phyloP scores from a whole-genome alignment of 2,888 invertebrate species.

The Trichacis sp. region DNA sequence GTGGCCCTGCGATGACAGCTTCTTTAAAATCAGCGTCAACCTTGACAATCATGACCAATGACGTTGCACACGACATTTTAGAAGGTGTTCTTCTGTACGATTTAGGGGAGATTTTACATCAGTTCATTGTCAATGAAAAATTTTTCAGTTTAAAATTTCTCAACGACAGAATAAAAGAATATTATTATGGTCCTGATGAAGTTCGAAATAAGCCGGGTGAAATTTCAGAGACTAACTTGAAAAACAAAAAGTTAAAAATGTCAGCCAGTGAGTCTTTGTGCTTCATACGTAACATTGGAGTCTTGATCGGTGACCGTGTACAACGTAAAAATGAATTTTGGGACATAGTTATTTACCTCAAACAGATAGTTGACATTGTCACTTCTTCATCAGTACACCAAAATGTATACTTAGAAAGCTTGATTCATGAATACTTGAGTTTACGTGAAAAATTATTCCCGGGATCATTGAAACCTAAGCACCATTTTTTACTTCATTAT shows the following conservation, averaged over 20 bases:
- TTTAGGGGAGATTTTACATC: slow-evolving; percentile 19
- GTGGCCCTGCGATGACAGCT: too few species aligned
- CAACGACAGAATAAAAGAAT: slow-evolving; percentile 23
- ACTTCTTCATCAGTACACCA: too few species aligned
- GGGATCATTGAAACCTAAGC: slow-evolving; percentile 1
- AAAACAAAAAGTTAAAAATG: slow-evolving; percentile 2
- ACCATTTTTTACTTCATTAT: slow-evolving; percentile 2
- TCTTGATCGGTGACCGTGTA: not conserved
- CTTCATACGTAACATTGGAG: not conserved
- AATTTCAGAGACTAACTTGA: not conserved
- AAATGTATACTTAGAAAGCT: too few species aligned
- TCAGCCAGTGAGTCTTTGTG: not conserved
- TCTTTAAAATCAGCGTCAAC: too few species aligned
- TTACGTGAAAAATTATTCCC: too few species aligned
- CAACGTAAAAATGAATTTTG: not conserved
- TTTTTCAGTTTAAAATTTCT: slow-evolving; percentile 23
- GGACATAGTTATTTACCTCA: not conserved
- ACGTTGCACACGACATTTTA: too few species aligned
- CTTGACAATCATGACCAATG: too few species aligned
- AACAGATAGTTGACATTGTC: slow-evolving; percentile 1
- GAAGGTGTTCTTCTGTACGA: too few species aligned
- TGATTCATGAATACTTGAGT: too few species aligned
- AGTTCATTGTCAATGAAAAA: slow-evolving; percentile 29
- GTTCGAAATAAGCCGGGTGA: slow-evolving; percentile 21
- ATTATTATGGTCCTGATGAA: slow-evolving; percentile 6